A percentile compares a stretch with the other conserved stretches of the same genome.
These are phyloP conservation scores for Pyralis farinalis DNA, from an alignment of 2,888 invertebrate species.

Conservation along the genomic window DNA sequence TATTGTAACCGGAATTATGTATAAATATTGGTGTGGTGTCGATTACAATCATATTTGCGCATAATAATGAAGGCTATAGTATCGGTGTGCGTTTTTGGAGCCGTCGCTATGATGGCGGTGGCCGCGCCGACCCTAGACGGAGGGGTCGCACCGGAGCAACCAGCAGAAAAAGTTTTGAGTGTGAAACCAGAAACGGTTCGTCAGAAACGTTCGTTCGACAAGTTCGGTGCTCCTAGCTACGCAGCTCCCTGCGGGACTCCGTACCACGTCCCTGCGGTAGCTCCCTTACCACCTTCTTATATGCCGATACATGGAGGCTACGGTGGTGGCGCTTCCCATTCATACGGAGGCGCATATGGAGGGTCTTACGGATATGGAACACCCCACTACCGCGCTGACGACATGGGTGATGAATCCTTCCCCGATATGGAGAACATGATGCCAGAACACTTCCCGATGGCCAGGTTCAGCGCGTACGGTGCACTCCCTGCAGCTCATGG, in stretches of 20 bases:
- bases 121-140: constrained; percentile 32
- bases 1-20: constrained; percentile 35
- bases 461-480: constrained; percentile 27
- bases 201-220: constrained; percentile 39
- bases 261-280: constrained; percentile 30
- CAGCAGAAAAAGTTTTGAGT: constrained; percentile 13
- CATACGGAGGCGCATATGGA: constrained; percentile 3
- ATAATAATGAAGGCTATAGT: constrained; percentile 48
- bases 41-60: constrained; percentile 32
- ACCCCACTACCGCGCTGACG: constrained; percentile 43
- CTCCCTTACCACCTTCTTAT: constrained; percentile 19
- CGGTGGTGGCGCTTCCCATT: constrained; percentile 21
- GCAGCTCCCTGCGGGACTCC: constrained; percentile 44
- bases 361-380: constrained; percentile 27
- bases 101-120: constrained; percentile 29
- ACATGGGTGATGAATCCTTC: constrained; percentile 36
- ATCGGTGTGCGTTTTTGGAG: constrained; percentile 31
- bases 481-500: constrained; percentile 19
- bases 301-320: constrained; percentile 14
- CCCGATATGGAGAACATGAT: constrained; percentile 47
- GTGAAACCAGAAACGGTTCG: constrained; percentile 29
- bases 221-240: constrained; percentile 18
- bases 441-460: constrained; percentile 44
- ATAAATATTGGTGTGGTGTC: constrained; percentile 52
- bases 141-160: constrained; percentile 18